Conservation (phyloP, 2,797 vertebrate genomes). For the Onychomys arenicola region DNA sequence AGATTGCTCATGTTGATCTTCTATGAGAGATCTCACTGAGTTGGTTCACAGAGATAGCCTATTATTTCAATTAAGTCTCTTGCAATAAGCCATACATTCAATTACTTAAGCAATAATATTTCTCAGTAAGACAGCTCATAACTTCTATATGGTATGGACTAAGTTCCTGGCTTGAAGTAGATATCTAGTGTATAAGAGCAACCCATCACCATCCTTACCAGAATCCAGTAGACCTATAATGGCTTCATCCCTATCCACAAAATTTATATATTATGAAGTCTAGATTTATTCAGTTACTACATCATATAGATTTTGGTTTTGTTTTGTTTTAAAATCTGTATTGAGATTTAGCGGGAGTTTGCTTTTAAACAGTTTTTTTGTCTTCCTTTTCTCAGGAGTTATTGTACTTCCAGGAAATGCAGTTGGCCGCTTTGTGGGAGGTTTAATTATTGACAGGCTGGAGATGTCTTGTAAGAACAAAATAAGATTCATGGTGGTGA, state of each 20-base stretch:
- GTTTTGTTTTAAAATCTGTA: background rate
- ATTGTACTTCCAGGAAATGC: conserved; percentile 78
- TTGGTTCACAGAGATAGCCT: background rate
- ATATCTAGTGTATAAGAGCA: background rate
- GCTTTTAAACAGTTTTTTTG: conserved; percentile 21
- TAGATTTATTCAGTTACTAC: background rate
- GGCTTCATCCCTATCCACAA: background rate
- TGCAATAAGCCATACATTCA: background rate
- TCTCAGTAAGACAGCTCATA: background rate
- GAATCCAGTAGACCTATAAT: background rate
- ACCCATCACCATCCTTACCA: background rate
- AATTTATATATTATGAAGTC: conserved; percentile 2
- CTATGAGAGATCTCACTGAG: background rate
- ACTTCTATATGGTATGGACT: background rate
- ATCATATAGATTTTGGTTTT: background rate
- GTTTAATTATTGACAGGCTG: conserved; percentile 78
- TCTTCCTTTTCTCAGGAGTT: conserved; percentile 66
- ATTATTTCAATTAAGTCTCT: background rate
- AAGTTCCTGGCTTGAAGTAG: background rate
- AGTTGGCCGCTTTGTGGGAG: conserved; percentile 81
- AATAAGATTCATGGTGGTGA: conserved; percentile 67
- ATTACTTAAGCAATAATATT: background rate
- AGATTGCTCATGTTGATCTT: background rate
- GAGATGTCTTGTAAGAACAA: conserved; percentile 71
- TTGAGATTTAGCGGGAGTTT: background rate